Evolutionary conservation across 2,113 vertebrate genomes (phyloP).

Genomic region (Ochotona princeps): DNA sequence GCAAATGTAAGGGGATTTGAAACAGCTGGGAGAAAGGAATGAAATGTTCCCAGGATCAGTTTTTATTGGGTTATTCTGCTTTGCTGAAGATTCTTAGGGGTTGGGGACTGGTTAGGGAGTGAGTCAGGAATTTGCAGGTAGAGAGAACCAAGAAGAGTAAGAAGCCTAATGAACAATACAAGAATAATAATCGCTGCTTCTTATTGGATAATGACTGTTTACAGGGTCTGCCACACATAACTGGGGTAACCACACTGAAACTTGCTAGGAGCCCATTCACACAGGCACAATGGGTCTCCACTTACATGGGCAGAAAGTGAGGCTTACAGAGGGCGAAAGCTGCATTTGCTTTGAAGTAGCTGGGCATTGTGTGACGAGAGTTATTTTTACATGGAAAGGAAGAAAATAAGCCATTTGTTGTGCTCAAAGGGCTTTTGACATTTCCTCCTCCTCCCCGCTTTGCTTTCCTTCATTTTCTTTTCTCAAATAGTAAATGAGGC

Average conservation of each 20-base stretch:
- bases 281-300: background rate
- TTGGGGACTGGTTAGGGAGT: background rate
- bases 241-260: background rate
- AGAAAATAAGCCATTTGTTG: background rate
- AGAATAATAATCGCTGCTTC: background rate
- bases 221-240: background rate
- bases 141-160: background rate
- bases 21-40: background rate
- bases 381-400: background rate
- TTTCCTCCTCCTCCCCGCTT: background rate
- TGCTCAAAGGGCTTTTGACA: background rate
- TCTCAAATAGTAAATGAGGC: background rate
- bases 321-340: background rate
- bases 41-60: accelerated
- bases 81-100: background rate
- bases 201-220: background rate
- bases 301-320: background rate
- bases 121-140: background rate
- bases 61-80: background rate
- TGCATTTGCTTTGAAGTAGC: background rate
- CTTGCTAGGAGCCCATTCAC: background rate
- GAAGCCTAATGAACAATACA: background rate
- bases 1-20: background rate
- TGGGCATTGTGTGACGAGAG: background rate
- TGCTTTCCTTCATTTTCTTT: background rate